Base-by-base conservation (phyloP, 1,140 invertebrate genomes). In the Antheraea mylitta region DNA sequence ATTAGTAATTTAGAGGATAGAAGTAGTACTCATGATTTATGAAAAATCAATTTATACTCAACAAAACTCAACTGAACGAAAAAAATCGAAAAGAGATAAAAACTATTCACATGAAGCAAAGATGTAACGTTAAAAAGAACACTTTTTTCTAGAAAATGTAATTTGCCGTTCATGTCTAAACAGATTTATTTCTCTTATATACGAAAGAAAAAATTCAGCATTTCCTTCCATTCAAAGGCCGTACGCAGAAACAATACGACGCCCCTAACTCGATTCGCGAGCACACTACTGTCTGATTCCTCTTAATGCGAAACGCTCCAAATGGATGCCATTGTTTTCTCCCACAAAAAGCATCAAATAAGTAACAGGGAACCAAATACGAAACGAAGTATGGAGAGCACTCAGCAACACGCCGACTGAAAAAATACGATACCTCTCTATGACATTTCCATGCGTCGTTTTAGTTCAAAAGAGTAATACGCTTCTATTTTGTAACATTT, bases 401-500 rank as follows among this genome's bases (percentile, higher is more conserved):
- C 45, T 53, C 45, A 53, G 45, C 16, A 53, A 53, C 45, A 61
- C 63, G 68, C 69, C 69, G 79, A 75, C 75, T 60, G 72, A 75
- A 74, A 67, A 83, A 85, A 81, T 80, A 75, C 80, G 76, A 87
- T 89, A 86, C 72, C 76, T 86, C 80, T 83, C 83, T 82, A 83
- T 89, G 77, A 80, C 78, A 85, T 86, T 89, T 82, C 76, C 85
- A 89, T 86, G 83, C 78, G 45, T 53, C 13, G 16, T 53, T 53
- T 53, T 63, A 37, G 61, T 37, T 63, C 11, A 9, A 53, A 53
- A 13, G 3, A 60, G 30, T 2, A 63, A 63, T 63, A 63, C 70
- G 75, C 75, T 70, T 70, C 67, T 75, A 74, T 75, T 76, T 70
- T 68, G 74, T 74, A 78, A 45, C 16, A 64, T 80, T 42, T 71